Conservation (phyloP, 2,113 vertebrate species). For the Amazona guildingii region DNA sequence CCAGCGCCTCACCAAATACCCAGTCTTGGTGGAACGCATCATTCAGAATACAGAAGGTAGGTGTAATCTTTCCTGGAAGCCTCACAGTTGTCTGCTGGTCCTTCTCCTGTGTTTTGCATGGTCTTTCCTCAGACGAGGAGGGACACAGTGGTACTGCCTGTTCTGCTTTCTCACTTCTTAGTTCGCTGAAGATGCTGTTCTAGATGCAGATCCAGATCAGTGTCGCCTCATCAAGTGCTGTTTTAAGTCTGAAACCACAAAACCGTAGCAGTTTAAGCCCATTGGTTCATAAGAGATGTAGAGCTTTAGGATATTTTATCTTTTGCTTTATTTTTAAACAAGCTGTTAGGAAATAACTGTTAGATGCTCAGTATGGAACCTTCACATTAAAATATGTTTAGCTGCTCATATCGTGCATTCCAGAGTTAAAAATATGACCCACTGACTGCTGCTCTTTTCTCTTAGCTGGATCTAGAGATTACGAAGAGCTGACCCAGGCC, state of each 20-base stretch:
- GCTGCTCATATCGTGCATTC: background rate
- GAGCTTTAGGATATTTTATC: background rate
- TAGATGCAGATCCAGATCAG: background rate
- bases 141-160: background rate
- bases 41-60: slow-evolving; percentile 91
- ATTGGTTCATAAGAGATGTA: background rate
- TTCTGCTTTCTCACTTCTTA: background rate
- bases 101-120: background rate
- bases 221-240: background rate
- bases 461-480: slow-evolving; percentile 84
- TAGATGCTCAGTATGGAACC: background rate
- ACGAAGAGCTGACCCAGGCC: slow-evolving; percentile 81
- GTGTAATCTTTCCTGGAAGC: background rate
- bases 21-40: slow-evolving; percentile 90
- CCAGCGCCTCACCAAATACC: slow-evolving; percentile 96
- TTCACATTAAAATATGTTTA: background rate
- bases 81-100: background rate
- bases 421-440: background rate
- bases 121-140: background rate
- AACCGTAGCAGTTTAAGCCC: background rate
- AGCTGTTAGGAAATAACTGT: background rate
- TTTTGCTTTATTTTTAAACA: background rate
- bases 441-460: background rate
- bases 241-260: background rate
- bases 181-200: background rate